Conservation (phyloP, 2,797 vertebrate genomes). For the Mus spretus region DNA sequence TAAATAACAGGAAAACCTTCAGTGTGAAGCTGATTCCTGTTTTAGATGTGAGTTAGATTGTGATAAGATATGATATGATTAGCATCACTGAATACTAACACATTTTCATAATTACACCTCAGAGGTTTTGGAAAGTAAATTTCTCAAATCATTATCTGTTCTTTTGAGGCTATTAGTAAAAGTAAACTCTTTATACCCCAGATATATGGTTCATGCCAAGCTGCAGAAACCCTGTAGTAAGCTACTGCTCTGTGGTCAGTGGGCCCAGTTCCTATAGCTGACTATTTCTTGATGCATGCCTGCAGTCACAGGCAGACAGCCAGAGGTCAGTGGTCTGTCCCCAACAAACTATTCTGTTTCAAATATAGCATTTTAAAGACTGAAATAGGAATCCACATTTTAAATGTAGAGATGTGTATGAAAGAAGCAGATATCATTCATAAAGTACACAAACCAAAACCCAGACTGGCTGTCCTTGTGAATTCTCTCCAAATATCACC, state of each 20-base stretch:
- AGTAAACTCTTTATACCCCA: background rate
- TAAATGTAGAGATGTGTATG: background rate
- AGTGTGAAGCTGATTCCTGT: background rate
- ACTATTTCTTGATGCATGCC: background rate
- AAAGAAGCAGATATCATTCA: background rate
- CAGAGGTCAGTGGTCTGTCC: background rate
- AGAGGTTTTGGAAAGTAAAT: background rate
- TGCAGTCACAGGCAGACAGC: background rate
- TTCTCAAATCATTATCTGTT: background rate
- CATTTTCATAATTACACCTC: background rate
- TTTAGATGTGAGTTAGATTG: slow-evolving; percentile 45
- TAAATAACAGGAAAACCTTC: background rate
- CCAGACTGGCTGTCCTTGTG: background rate
- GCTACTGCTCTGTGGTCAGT: fast-evolving
- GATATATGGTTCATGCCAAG: background rate
- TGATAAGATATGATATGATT: background rate
- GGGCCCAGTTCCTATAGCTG: background rate
- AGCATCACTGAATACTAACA: background rate
- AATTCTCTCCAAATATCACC: background rate
- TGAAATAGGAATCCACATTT: slow-evolving; percentile 9
- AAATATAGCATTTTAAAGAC: slow-evolving; percentile 45
- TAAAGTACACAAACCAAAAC: background rate
- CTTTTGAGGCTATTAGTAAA: slow-evolving; percentile 32
- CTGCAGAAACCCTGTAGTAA: background rate
- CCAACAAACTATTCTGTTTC: background rate